Conservation (phyloP, 2,797 vertebrate genomes). For the Hoplostethus atlanticus region DNA sequence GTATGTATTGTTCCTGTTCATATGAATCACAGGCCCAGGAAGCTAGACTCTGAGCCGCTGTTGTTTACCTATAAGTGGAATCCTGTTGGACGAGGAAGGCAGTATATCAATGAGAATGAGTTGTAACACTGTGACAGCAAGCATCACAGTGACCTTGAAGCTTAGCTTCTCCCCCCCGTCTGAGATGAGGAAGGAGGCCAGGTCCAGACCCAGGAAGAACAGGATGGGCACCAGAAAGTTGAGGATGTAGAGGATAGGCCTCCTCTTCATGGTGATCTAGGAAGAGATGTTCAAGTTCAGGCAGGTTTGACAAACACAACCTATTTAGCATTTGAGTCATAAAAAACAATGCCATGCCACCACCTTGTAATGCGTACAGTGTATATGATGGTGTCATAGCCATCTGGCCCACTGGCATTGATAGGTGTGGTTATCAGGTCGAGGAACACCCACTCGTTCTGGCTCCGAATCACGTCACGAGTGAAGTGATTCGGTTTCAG, state of each 20-base stretch:
- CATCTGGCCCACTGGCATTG: constrained; percentile 21
- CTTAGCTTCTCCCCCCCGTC: constrained; percentile 82
- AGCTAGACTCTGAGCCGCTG: background rate
- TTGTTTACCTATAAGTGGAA: constrained; percentile 85
- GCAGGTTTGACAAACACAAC: too few species aligned
- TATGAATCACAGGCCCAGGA: background rate
- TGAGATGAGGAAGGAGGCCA: constrained; percentile 82
- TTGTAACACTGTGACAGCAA: constrained; percentile 85
- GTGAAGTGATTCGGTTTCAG: too few species aligned
- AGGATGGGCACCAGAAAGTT: constrained; percentile 78
- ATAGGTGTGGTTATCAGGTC: constrained; percentile 55
- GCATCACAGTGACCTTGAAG: constrained; percentile 87
- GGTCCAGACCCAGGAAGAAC: constrained; percentile 84
- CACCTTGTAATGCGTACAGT: constrained; percentile 54
- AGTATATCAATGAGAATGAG: constrained; percentile 88
- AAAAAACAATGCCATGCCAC: background rate
- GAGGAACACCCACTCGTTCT: constrained; percentile 79
- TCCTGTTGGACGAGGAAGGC: constrained; percentile 80
- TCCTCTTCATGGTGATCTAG: constrained; percentile 77
- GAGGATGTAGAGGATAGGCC: constrained; percentile 71
- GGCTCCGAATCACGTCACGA: constrained; percentile 61
- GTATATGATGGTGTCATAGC: constrained; percentile 67
- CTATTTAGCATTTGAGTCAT: too few species aligned
- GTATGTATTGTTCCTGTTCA: background rate
- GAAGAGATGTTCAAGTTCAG: background rate